Conservation (phyloP, 2,113 vertebrate genomes). For the Brachyhypopomus occidentalis region DNA sequence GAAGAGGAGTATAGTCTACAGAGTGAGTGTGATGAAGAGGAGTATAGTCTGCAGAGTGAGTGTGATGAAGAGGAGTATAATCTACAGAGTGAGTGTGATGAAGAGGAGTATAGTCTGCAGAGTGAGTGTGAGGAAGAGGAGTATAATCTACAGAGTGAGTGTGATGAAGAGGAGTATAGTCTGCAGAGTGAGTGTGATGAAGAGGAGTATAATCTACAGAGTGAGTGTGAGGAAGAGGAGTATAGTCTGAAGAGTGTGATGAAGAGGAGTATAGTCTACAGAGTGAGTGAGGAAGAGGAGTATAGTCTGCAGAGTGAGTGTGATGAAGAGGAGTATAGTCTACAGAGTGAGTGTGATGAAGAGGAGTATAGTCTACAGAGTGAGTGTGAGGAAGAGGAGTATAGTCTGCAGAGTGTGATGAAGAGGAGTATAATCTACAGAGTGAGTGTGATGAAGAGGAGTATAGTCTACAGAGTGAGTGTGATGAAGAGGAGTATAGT, state of each 20-base stretch:
- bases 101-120: not conserved
- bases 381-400: no score
- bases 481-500: constrained; percentile 15
- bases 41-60: not conserved
- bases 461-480: not conserved
- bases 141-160: not conserved
- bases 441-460: no score
- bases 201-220: no score
- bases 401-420: constrained; percentile 4
- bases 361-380: no score
- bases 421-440: not conserved
- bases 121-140: no score
- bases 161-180: constrained; percentile 15
- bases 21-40: constrained; percentile 18
- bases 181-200: no score
- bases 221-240: no score
- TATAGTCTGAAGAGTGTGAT: constrained; percentile 1
- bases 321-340: constrained; percentile 11
- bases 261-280: not conserved
- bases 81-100: not conserved
- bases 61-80: no score
- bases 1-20: no score
- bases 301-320: not conserved
- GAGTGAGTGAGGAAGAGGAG: no score
- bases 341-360: no score